Conservation (phyloP, 2,797 vertebrate species). For the Fringilla coelebs region DNA sequence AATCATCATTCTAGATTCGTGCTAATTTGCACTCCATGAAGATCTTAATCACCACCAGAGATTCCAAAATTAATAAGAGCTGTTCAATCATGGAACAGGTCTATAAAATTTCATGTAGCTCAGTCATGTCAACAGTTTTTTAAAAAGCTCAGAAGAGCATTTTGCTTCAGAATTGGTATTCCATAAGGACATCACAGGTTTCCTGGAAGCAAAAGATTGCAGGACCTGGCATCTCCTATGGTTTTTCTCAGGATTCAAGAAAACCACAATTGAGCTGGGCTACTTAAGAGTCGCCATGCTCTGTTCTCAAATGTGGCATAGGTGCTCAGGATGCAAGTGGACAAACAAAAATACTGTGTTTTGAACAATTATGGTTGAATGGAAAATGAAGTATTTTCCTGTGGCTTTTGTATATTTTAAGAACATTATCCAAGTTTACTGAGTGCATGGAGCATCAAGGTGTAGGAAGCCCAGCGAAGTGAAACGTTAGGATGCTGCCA, state of each 20-base stretch:
- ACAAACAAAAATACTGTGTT: background rate
- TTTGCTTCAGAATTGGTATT: background rate
- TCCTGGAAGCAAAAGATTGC: background rate
- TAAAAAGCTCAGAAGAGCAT: background rate
- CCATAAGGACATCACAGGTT: background rate
- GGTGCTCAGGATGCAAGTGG: background rate
- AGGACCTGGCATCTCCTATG: background rate
- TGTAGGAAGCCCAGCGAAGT: background rate
- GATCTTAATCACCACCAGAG: background rate
- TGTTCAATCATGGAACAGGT: background rate
- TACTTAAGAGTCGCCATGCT: background rate
- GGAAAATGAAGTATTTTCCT: background rate
- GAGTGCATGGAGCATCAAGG: background rate
- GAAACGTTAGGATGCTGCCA: background rate
- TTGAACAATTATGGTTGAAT: background rate
- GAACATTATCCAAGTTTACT: background rate
- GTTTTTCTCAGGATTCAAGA: background rate
- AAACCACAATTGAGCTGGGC: background rate
- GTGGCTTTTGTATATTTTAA: background rate
- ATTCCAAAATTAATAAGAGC: background rate
- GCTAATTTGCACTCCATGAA: background rate
- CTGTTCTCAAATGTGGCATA: background rate
- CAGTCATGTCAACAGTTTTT: background rate
- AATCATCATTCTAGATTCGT: background rate
- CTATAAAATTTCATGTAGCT: background rate